A percentile compares a stretch with the other conserved stretches of the same genome.
Evolutionary conservation across 2,113 vertebrate species (phyloP).

Genomic region (Zeus faber): DNA sequence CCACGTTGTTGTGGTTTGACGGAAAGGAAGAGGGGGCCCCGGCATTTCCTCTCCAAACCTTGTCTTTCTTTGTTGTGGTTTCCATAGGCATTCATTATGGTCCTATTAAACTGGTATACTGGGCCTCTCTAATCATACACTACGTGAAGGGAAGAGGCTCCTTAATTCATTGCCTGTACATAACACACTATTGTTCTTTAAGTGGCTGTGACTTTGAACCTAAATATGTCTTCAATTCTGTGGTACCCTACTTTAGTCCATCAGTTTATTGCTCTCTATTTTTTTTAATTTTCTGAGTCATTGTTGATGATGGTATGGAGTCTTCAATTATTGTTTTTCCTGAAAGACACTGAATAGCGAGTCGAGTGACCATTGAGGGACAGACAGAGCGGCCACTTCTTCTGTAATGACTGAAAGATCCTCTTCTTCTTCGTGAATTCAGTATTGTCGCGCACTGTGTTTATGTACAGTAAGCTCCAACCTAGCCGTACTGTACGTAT

Average conservation of each 20-base stretch:
- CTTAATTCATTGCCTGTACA: conserved; percentile 9
- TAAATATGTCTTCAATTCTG: conserved; percentile 1
- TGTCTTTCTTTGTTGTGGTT: conserved; percentile 65
- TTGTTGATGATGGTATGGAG: conserved; percentile 12
- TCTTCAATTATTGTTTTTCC: conserved; percentile 63
- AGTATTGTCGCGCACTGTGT: background rate
- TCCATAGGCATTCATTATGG: conserved; percentile 59
- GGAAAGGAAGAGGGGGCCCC: too few relatives aligned
- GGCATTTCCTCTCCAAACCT: conserved; percentile 40
- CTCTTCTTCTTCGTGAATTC: conserved; percentile 9
- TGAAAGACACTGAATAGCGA: conserved; percentile 23
- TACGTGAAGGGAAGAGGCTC: conserved; percentile 42
- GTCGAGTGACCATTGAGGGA: conserved; percentile 22
- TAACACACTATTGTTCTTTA: conserved; percentile 14
- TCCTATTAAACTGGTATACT: conserved; percentile 49
- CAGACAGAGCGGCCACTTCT: conserved; percentile 12
- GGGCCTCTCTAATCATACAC: conserved; percentile 39
- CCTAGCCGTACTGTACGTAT: too few relatives aligned
- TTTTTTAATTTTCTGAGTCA: conserved; percentile 12
- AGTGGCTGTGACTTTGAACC: conserved; percentile 29
- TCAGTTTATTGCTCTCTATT: conserved; percentile 14
- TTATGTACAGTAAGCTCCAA: background rate
- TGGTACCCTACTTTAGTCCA: background rate
- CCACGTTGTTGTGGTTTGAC: too few relatives aligned
- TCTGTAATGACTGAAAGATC: background rate